phyloP scores from a whole-genome alignment of 2,797 vertebrate species.

The Forpus xanthops region DNA sequence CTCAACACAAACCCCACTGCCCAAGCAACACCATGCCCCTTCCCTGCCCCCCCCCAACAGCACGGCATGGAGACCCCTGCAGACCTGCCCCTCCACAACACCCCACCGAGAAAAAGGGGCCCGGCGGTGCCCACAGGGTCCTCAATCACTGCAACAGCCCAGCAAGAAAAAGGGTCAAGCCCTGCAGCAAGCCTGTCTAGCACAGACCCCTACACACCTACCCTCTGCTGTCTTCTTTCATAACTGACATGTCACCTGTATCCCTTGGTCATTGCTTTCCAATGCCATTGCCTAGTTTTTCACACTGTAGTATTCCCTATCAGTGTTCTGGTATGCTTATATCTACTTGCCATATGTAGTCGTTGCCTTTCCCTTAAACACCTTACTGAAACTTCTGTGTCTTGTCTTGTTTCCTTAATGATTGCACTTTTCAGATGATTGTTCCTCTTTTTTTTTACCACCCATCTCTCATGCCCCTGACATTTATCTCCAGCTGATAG shows the following conservation, averaged over 20 bases:
- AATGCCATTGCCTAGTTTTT: not conserved
- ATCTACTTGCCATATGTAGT: not conserved
- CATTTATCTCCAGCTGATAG: not conserved
- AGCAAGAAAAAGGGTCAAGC: too few relatives aligned
- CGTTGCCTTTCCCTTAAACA: not conserved
- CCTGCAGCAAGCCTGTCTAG: not conserved
- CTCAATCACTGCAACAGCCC: not conserved
- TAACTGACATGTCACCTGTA: not conserved
- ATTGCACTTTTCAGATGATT: accelerated
- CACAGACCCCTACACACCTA: not conserved
- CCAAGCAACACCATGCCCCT: too few relatives aligned
- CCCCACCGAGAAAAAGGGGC: not conserved
- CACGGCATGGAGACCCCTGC: not conserved
- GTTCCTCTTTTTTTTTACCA: accelerated
- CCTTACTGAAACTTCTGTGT: accelerated
- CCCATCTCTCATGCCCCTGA: accelerated
- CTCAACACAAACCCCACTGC: not conserved
- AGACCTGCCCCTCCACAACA: not conserved
- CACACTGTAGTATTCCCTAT: not conserved
- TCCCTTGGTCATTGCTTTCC: not conserved
- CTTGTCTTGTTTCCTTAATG: accelerated
- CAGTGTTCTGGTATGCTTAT: accelerated
- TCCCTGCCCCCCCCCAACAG: too few relatives aligned
- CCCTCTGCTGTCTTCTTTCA: not conserved
- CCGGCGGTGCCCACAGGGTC: too few relatives aligned